These are phyloP conservation scores for Clarias fuscus DNA, from an alignment of 2,797 vertebrate genomes.

Conservation along the genomic window DNA sequence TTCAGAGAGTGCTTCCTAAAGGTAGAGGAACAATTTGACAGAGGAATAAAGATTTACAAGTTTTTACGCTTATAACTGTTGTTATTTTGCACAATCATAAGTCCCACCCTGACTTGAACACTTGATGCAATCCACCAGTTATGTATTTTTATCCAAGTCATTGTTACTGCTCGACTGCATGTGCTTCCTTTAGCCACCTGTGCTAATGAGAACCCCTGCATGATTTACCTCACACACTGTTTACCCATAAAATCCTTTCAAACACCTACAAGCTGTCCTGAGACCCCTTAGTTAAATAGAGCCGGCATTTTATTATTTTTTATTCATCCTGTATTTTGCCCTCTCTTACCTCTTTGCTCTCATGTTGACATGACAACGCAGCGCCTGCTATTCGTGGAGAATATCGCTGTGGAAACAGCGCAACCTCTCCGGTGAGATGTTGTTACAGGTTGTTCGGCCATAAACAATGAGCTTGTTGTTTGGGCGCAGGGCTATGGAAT, in stretches of 20 bases:
- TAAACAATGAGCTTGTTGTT: constrained; percentile 86
- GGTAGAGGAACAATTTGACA: too few relatives aligned
- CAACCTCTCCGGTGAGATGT: constrained; percentile 75
- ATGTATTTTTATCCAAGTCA: too few relatives aligned
- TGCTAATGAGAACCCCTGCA: background rate
- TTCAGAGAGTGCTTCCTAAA: too few relatives aligned
- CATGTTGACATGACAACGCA: constrained; percentile 58
- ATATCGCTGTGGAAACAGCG: constrained; percentile 69
- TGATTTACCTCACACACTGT: background rate
- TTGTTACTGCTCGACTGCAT: background rate
- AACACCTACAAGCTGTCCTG: background rate
- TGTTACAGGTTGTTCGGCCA: constrained; percentile 81
- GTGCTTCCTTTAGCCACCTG: background rate
- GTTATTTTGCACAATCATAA: too few relatives aligned
- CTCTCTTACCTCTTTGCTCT: constrained; percentile 14
- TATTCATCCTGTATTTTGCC: constrained; percentile 13
- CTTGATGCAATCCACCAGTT: too few relatives aligned
- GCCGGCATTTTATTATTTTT: background rate
- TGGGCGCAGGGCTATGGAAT: constrained; percentile 76
- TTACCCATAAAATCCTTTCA: background rate
- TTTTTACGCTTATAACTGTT: too few relatives aligned
- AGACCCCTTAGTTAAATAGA: constrained; percentile 8
- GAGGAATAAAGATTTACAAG: too few relatives aligned
- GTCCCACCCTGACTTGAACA: too few relatives aligned
- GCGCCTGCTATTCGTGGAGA: constrained; percentile 58